A percentile compares a stretch with the other conserved stretches of the same genome.
Evolutionary conservation across 1,140 invertebrate genomes (phyloP).

Genomic region (Meloidogyne exigua): DNA sequence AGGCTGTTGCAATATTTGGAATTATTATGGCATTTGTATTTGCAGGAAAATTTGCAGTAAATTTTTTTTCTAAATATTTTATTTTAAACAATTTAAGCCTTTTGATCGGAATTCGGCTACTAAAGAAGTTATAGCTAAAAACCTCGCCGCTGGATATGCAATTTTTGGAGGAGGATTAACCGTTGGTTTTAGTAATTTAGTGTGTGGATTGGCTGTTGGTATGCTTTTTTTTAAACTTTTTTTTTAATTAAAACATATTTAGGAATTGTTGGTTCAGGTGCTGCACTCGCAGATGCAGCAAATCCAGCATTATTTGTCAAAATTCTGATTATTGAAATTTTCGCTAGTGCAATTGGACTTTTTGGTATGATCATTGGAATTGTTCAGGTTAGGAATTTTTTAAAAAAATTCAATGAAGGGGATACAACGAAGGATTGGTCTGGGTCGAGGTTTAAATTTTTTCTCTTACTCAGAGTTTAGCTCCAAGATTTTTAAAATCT

Average conservation of each 20-base stretch:
- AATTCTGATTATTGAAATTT: constrained; percentile 96
- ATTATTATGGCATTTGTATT: constrained; percentile 94
- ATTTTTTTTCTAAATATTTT: constrained; percentile 43
- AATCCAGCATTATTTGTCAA: constrained; percentile 91
- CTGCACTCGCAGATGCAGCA: constrained; percentile 89
- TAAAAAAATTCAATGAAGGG: neutral
- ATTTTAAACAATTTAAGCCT: neutral
- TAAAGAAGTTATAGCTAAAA: constrained; percentile 44
- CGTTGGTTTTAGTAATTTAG: constrained; percentile 87
- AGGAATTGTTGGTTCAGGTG: constrained; percentile 84
- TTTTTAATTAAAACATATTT: neutral
- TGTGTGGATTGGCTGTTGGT: constrained; percentile 91
- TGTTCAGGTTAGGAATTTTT: constrained; percentile 70
- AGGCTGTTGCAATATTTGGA: constrained; percentile 98
- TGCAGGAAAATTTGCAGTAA: constrained; percentile 76
- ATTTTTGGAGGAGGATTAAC: constrained; percentile 93
- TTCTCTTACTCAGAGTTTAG: too few relatives aligned
- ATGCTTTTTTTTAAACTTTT: constrained; percentile 15
- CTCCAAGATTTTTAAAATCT: too few relatives aligned
- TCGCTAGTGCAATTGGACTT: constrained; percentile 92
- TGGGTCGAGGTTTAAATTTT: too few relatives aligned
- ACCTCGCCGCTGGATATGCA: constrained; percentile 75
- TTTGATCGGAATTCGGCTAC: constrained; percentile 18
- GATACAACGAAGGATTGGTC: too few relatives aligned
- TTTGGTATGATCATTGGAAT: constrained; percentile 97